These are phyloP conservation scores for Eurois occulta DNA, from an alignment of 2,888 invertebrate genomes.

Conservation along the genomic window DNA sequence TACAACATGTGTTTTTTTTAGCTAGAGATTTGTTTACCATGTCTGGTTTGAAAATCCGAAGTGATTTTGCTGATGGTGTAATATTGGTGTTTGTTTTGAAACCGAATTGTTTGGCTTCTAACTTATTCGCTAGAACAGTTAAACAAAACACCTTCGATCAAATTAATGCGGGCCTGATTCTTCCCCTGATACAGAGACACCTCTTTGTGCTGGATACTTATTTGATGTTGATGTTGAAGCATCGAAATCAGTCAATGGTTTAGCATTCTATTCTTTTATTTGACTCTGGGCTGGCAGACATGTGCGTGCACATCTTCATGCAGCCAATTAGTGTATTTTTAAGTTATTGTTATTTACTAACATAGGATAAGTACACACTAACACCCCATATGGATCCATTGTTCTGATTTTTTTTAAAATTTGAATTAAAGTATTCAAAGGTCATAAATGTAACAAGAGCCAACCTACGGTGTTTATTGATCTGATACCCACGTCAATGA, in stretches of 20 bases:
- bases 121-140: neutral
- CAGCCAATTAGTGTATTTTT: no score
- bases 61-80: neutral
- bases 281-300: no score
- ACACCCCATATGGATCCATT: no score
- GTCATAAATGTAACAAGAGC: neutral
- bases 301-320: no score
- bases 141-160: neutral
- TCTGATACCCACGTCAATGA: neutral
- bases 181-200: neutral
- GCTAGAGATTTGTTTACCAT: neutral
- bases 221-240: neutral
- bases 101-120: neutral
- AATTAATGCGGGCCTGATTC: neutral
- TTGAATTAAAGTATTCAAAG: no score
- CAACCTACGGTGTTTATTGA: neutral
- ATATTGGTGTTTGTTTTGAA: neutral
- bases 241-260: neutral
- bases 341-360: no score
- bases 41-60: neutral
- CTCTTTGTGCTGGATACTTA: neutral
- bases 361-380: no score
- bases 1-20: slow-evolving; percentile 31
- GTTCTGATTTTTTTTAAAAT: no score
- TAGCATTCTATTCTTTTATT: no score